A percentile compares a stretch with the other conserved stretches of the same genome.
phyloP scores from a whole-genome alignment of 1,140 invertebrate species.

The Trinorchestia longiramus region DNA sequence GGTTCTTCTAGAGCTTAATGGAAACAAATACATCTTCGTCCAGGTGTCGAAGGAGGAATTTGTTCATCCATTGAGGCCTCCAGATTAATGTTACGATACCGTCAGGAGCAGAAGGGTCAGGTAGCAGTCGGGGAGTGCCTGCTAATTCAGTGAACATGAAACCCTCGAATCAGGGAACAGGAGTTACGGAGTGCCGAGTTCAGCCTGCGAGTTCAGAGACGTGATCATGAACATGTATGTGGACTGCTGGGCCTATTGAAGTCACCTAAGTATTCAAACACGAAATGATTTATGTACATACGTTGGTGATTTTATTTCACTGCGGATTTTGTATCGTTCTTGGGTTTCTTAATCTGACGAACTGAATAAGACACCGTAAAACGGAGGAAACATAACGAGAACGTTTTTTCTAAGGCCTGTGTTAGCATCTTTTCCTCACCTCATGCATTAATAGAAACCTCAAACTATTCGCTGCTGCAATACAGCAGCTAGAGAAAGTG shows the following conservation, averaged over 20 bases:
- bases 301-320: background rate
- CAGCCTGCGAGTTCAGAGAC: background rate
- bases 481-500: too few species aligned
- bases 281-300: background rate
- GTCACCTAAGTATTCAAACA: background rate
- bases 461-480: too few species aligned
- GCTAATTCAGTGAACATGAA: background rate
- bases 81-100: constrained; percentile 45
- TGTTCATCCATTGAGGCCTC: constrained; percentile 42
- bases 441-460: too few species aligned
- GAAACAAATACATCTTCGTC: constrained; percentile 54
- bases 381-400: too few species aligned
- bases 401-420: too few species aligned
- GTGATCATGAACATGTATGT: background rate
- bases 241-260: background rate
- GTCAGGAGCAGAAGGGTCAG: constrained; percentile 32
- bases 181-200: background rate
- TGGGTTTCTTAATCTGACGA: too few species aligned
- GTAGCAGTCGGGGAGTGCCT: background rate
- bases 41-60: constrained; percentile 22
- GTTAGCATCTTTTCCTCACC: too few species aligned
- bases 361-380: too few species aligned
- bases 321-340: background rate
- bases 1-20: background rate
- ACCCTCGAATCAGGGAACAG: background rate